Evolutionary conservation across 2,797 vertebrate genomes (phyloP), one percentile per base, ranked within the genome.

Genomic region (Phoebastria nigripes): DNA sequence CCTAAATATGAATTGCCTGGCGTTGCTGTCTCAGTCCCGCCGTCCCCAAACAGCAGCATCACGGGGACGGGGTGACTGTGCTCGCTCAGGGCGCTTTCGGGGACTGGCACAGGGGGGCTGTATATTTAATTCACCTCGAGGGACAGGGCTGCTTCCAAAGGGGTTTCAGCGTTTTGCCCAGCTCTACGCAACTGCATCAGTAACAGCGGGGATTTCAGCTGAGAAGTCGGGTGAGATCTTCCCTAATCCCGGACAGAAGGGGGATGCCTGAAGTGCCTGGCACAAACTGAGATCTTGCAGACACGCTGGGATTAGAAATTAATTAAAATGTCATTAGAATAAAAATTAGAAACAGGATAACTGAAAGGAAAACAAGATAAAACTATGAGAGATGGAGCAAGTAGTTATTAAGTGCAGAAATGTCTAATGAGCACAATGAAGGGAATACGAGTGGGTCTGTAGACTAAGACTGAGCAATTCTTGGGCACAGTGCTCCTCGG

Each of bases 51-150:
- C 17, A 54, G 28, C 41, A 15, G 59, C 55, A 1, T 1, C 0
- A 1, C 0, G 24, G 81, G 18, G 62, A 47, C 11, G 3, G 17
- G 67, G 28, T 0, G 11, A 28, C 58, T 0, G 2, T 2, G 20
- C 39, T 28, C 10, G 1, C 39, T 16, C 51, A 0, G 59, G 12
- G 28, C 2, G 1, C 5, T 8, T 10, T n/a, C 0, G 25, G 87
- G 56, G 5, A 1, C 33, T 5, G 51, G 19, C 2, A 1, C 20
- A 11, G 47, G 10, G 8, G 21, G 10, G 35, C 10, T 0, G 1
- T 3, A 8, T 21, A 6, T 29, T 54, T 21, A 9, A 0, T 9
- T 9, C 33, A 0, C 46, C 69, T 3, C 2, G 0, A 21, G 74
- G 31, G 33, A 25, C 24, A 0, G 55, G 31, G n/a, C 58, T 77